These are phyloP conservation scores for Drosophila melanogaster DNA, from an alignment of 1,140 invertebrate genomes.

Conservation along the genomic window Release_6_plus_ISO1_MT NT_033777.3:20780001-20780500, in stretches of 20 bases:
- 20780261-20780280: conserved; percentile 52
- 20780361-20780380: neutral
- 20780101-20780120: neutral
- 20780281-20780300: conserved; percentile 72
- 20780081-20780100: conserved; percentile 50
- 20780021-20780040: conserved; percentile 50
- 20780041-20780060: conserved; percentile 40
- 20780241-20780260: conserved; percentile 46
- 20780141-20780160: conserved; percentile 50
- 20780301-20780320: conserved; percentile 80
- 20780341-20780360: conserved; percentile 60
- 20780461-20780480: conserved; percentile 14
- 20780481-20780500: conserved; percentile 44
- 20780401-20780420: conserved; percentile 63
- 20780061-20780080: conserved; percentile 60
- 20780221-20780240: conserved; percentile 78
- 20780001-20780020: conserved; percentile 57
- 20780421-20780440: neutral
- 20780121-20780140: neutral
- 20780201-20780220: conserved; percentile 76
- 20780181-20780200: conserved; percentile 28
- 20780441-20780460: conserved; percentile 1
- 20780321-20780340: conserved; percentile 74
- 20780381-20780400: conserved; percentile 43
- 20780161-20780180: conserved; percentile 36